These are phyloP conservation scores for Actenoides hombroni DNA, from an alignment of 2,113 vertebrate genomes.

Conservation along the genomic window DNA sequence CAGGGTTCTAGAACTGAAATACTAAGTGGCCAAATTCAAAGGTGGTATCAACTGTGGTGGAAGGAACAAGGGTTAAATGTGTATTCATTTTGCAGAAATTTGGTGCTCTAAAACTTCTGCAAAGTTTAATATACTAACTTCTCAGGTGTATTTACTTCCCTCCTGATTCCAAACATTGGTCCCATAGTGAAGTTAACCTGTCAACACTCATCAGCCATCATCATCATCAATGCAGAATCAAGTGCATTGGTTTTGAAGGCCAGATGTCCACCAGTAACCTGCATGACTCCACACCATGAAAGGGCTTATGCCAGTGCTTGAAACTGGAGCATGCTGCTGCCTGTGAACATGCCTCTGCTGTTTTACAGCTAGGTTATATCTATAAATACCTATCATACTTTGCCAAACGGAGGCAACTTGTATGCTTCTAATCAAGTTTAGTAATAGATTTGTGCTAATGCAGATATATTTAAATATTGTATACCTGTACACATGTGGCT, in stretches of 20 bases:
- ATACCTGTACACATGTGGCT: not conserved
- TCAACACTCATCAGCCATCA: not conserved
- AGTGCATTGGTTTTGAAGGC: not conserved
- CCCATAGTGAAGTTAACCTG: not conserved
- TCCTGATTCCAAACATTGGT: not conserved
- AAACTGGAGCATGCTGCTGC: accelerated
- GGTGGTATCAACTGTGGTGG: not conserved
- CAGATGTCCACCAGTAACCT: not conserved
- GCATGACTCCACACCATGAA: accelerated
- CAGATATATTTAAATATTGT: not conserved
- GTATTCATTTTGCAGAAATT: not conserved
- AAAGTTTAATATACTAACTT: not conserved
- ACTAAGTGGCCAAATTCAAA: not conserved
- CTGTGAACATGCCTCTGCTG: not conserved
- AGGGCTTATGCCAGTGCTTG: not conserved
- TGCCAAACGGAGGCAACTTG: not conserved
- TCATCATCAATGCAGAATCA: not conserved
- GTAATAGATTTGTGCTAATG: not conserved
- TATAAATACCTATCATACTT: not conserved
- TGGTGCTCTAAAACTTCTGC: not conserved
- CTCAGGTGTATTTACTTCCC: not conserved
- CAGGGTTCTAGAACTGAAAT: not conserved
- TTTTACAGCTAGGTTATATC: not conserved
- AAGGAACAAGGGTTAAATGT: not conserved
- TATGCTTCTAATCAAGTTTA: not conserved